Evolutionary conservation across 2,888 invertebrate genomes (phyloP), one percentile per base, ranked within the genome.

Genomic region (Stratiomys singularior): DNA sequence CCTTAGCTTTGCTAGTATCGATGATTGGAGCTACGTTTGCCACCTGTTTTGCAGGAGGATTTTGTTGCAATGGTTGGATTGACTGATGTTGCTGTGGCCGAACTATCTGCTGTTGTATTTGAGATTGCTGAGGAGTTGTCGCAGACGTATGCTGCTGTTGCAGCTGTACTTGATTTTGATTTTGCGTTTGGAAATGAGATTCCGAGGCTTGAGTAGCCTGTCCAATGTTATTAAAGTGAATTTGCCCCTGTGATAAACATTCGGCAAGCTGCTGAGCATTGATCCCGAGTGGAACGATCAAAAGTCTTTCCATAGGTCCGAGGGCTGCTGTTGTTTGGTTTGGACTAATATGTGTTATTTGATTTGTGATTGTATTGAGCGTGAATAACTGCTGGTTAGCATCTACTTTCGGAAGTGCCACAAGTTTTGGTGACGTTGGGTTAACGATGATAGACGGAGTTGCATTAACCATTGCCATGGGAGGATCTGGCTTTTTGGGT

Each of bases 251-350:
- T 25, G 86, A 85, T 77, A 87, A 79, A 78, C 87, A 87, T 77
- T 87, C 86, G 0, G 86, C 86, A 79, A 87, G 76, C 80, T 87
- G 88, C 78, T 88, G 87, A 0, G 87, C 87, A 83, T 87, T 87
- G 9, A 87, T 87, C 13, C 87, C 87, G 0, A 86, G 86, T 0
- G 87, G 87, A 0, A 87, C 88, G 46, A 87, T 87, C 23, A 87
- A 79, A 44, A 87, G 77, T 1, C 86, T 83, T 79, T 87, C 87
- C 81, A 86, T 83, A n/a, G 87, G 86, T 0, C 85, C 86, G 56
- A 87, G 83, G 1, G 87, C 85, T 0, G 87, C 86, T 0, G 87
- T 85, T 1, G 87, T 86, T 79, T 87, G 86, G 1, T 83, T 84
- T 1, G 87, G 84, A 81, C 85, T 85, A 52, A 88, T 85, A 46